Base-by-base conservation (phyloP, 30 jellyfish, hydroid and myxozoan species). In the Turritopsis dohrnii region DNA sequence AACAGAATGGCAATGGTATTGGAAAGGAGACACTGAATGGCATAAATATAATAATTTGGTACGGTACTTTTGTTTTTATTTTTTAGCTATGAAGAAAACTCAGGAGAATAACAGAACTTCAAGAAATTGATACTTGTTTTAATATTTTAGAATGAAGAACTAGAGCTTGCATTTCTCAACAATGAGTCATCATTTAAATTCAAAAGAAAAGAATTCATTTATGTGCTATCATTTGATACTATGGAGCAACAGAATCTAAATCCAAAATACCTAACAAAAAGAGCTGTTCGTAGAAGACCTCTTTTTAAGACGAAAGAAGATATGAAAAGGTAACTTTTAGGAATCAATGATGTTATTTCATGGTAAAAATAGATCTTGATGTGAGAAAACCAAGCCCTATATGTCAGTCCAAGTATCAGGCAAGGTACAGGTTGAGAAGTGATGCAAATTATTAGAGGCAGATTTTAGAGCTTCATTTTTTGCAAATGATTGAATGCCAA, bases 1-100 rank as follows among this genome's bases (percentile, higher is more conserved):
- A 19, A 69, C 77, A 8, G 22, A 69, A 27, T 69, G 77, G 77
- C 28, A 69, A 69, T 69, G 77, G 77, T 69, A 69, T 69, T 69
- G 77, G 77, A 23, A 0, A 27, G 8, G 30, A n/a, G 1, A n/a
- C 28, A 27, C 0, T n/a, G 19, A 69, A 21, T 69, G 77, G 77
- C 16, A 7, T n/a, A 21, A 69, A 69, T 19, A 69, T 27, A 69
- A 69, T 69, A 27, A 41, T 5, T 41, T 41, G 60, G 13, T 3
- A 41, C 60, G 60, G 28, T 69, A n/a, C 0, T 17, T 7, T 23
- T 27, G 30, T 69, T n/a, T 69, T 69, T 21, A 69, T n/a, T 7
- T 27, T 69, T 7, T 7, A 19, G 77, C 17, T 0, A 8, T n/a
- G 30, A 69, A n/a, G 22, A 3, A 3, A 5, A 13, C 60, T 41